Evolutionary conservation across 2,113 vertebrate species (phyloP).

Genomic region (Phalacrocorax aristotelis): DNA sequence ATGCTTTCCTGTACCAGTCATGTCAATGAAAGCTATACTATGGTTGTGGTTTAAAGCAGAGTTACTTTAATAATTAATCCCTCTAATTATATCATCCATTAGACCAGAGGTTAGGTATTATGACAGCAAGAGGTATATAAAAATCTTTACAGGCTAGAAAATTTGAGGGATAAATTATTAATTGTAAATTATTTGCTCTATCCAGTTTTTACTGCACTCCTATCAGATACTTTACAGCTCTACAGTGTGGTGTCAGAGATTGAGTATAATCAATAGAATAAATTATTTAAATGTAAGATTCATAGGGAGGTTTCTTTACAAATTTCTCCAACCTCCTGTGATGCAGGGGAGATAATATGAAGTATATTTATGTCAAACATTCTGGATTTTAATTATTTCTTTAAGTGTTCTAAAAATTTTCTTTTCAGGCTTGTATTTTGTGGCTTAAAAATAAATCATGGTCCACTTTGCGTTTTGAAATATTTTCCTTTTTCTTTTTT

Average conservation of each 20-base stretch:
- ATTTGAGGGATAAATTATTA: constrained; percentile 21
- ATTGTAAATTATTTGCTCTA: constrained; percentile 12
- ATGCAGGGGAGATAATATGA: background rate
- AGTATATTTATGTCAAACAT: background rate
- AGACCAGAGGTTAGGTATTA: background rate
- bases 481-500: background rate
- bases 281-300: constrained; percentile 7
- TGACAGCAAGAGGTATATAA: background rate
- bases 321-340: background rate
- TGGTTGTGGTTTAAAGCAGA: background rate
- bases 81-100: background rate
- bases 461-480: background rate
- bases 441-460: background rate
- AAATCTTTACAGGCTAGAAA: constrained; percentile 3
- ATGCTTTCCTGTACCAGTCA: background rate
- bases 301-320: background rate
- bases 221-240: background rate
- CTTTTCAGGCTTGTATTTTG: background rate
- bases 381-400: background rate
- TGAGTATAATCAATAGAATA: background rate
- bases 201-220: background rate
- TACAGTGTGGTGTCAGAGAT: background rate
- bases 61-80: background rate
- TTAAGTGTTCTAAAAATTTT: background rate
- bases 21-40: background rate